These are phyloP conservation scores for Notiomystis cincta DNA, from an alignment of 2,113 vertebrate species.

Conservation along the genomic window DNA sequence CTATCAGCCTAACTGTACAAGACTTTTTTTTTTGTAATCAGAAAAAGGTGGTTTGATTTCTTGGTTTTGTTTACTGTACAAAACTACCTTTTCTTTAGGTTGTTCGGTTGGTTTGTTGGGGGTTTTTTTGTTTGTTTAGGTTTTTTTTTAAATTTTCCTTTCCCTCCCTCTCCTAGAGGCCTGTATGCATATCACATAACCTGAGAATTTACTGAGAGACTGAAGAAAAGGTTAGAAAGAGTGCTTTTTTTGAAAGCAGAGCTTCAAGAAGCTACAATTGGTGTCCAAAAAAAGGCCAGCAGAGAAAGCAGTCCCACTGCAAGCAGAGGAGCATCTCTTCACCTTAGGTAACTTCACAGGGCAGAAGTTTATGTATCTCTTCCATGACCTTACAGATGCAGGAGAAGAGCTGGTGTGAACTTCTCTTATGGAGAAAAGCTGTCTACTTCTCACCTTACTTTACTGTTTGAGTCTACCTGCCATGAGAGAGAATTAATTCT, in stretches of 20 bases:
- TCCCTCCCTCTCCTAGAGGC: accelerated
- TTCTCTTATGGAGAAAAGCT: not conserved
- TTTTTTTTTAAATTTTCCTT: not conserved
- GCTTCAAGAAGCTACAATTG: not conserved
- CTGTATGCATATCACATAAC: not conserved
- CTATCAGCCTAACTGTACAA: not conserved
- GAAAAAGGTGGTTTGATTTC: not conserved
- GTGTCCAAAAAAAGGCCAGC: not conserved
- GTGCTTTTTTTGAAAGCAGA: not conserved
- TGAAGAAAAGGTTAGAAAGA: not conserved
- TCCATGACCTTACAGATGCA: not conserved
- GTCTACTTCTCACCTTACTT: not conserved
- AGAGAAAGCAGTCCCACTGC: not conserved
- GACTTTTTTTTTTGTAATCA: not conserved
- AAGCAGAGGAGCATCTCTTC: not conserved
- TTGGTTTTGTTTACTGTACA: not conserved
- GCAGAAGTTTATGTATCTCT: not conserved
- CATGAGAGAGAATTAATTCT: not conserved
- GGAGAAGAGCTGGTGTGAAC: not conserved
- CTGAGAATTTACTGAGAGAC: not conserved
- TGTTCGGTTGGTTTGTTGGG: not conserved
- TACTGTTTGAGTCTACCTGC: not conserved
- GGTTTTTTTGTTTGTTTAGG: too few species aligned
- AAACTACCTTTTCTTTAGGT: not conserved
- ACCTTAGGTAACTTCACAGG: not conserved